A percentile compares a stretch with the other conserved stretches of the same genome.
phyloP scores from a whole-genome alignment of 1,140 invertebrate species.

The Adelges cooleyi region DNA sequence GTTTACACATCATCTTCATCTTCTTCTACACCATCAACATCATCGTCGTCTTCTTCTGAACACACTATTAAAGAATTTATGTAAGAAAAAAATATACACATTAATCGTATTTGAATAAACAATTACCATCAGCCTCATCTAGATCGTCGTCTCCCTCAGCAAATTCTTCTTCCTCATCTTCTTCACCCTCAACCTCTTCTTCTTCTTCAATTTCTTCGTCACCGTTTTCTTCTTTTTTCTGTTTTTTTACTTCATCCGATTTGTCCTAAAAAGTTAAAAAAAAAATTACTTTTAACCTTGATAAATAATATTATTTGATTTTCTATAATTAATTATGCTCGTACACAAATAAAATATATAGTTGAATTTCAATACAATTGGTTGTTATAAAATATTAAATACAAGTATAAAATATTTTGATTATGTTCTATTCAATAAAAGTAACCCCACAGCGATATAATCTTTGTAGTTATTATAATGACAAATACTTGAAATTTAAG shows the following conservation, averaged over 20 bases:
- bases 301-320: too few relatives aligned
- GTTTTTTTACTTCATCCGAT: constrained; percentile 20
- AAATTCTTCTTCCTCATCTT: constrained; percentile 20
- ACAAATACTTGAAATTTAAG: too few relatives aligned
- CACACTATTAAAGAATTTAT: background rate
- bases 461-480: too few relatives aligned
- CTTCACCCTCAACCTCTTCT: constrained; percentile 12
- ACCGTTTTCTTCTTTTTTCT: constrained; percentile 22
- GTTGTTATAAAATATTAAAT: too few relatives aligned
- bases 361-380: too few relatives aligned
- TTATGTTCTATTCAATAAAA: too few relatives aligned
- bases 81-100: background rate
- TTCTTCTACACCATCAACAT: constrained; percentile 1
- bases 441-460: too few relatives aligned
- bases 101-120: background rate
- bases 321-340: too few relatives aligned
- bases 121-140: constrained; percentile 22
- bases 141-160: constrained; percentile 21
- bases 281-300: too few relatives aligned
- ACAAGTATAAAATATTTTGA: too few relatives aligned
- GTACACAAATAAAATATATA: too few relatives aligned
- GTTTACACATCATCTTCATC: constrained; percentile 25
- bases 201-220: constrained; percentile 23
- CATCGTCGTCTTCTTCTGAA: constrained; percentile 20
- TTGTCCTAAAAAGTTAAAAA: background rate